phyloP scores from a whole-genome alignment of 2,888 invertebrate genomes.

The Lithodes maja region DNA sequence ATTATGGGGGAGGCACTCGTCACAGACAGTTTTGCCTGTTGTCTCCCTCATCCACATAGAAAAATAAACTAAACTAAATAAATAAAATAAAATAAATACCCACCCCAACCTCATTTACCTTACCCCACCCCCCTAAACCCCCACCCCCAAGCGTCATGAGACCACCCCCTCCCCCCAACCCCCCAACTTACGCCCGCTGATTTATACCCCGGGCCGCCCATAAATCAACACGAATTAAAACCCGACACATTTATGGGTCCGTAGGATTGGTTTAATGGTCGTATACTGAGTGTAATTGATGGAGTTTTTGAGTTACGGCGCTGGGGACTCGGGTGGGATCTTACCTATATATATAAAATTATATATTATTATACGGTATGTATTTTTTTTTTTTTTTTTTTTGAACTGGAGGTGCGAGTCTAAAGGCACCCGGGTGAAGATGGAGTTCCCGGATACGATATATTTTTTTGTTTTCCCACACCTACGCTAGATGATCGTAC shows the following conservation, averaged over 20 bases:
- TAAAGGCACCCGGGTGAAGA: background rate
- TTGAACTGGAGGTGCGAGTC: no score
- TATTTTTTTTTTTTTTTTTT: no score
- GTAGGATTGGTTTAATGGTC: constrained; percentile 60
- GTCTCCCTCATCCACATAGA: no score
- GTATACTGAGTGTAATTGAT: constrained; percentile 55
- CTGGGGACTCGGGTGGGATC: background rate
- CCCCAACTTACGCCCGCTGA: constrained; percentile 29
- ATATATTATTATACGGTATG: no score
- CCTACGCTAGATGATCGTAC: background rate
- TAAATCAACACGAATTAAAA: constrained; percentile 66
- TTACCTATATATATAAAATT: background rate
- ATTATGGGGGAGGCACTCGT: no score
- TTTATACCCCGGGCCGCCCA: constrained; percentile 21
- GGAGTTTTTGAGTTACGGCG: constrained; percentile 53
- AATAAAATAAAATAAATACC: no score
- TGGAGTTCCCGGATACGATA: background rate
- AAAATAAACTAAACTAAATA: no score
- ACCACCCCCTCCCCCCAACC: constrained; percentile 3
- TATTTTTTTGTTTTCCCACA: background rate
- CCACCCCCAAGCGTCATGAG: background rate
- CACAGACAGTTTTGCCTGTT: no score
- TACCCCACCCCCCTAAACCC: no score
- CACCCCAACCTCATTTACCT: no score
- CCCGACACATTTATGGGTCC: constrained; percentile 56